These are phyloP conservation scores for Nezara viridula DNA, from an alignment of 2,888 invertebrate genomes.

Conservation along the genomic window DNA sequence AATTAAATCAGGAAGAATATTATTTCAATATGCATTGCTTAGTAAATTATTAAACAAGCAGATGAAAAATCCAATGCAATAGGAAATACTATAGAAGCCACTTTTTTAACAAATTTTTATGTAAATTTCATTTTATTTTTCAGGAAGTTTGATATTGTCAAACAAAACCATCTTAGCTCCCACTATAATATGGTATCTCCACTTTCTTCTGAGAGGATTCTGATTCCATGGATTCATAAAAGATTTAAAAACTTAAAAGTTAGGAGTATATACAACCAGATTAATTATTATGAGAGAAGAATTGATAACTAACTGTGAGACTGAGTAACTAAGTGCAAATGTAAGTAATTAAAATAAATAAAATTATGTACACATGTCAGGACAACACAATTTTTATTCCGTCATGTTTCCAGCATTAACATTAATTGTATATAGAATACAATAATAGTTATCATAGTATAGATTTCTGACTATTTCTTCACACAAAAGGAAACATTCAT, in stretches of 20 bases:
- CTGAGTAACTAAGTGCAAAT: slow-evolving; percentile 3
- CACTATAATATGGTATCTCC: background rate
- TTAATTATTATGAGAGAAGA: background rate
- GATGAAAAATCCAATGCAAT: too few relatives aligned
- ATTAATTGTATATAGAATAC: background rate
- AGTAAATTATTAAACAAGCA: too few relatives aligned
- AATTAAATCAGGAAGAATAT: too few relatives aligned
- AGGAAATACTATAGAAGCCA: too few relatives aligned
- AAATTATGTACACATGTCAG: slow-evolving; percentile 2
- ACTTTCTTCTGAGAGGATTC: background rate
- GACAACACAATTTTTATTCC: background rate
- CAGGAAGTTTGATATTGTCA: background rate
- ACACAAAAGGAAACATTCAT: background rate
- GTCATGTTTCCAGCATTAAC: background rate
- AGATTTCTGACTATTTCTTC: background rate
- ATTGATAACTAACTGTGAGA: background rate
- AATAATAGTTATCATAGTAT: background rate
- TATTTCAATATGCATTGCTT: too few relatives aligned
- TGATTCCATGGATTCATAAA: background rate
- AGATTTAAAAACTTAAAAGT: background rate
- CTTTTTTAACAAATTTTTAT: too few relatives aligned
- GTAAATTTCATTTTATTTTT: background rate
- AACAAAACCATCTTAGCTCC: background rate
- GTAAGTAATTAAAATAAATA: slow-evolving; percentile 37
- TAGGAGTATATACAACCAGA: background rate